Evolutionary conservation across 2,113 vertebrate genomes (phyloP), one percentile per base, ranked within the genome.

Genomic region (Alouatta palliata): DNA sequence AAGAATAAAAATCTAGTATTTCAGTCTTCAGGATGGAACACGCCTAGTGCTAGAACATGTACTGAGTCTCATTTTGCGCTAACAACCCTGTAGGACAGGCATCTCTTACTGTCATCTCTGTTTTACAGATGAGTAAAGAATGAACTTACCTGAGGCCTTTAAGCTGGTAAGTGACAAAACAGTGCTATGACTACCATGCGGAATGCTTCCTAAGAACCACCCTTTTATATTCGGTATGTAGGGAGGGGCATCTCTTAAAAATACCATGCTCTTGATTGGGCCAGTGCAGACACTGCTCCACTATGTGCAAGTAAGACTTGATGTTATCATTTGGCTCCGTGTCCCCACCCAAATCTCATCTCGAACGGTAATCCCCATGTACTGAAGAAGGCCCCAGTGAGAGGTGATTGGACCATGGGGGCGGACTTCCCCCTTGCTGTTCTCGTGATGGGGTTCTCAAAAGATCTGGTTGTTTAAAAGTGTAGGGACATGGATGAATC

Each of bases 71-170:
- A 40, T 16, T 73, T 30, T 54, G 64, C 9, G 30, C 30, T 2
- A n/a, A 27, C 8, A 37, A 40, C 19, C 35, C 7, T 17, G 1
- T 7, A 21, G 5, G 32, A 49, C 27, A 82, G 47, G 21, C 1
- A 2, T 64, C n/a, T n/a, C 12, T 27, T 37, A 40, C 61, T 64
- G 61, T 8, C 30, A 37, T 27, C 25, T 43, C n/a, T 64, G 17
- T n/a, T 73, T 80, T 25, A 52, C 4, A 21, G 81, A 37, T 3
- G 1, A 1, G 2, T 17, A 20, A n/a, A 37, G 49, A 37, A 13
- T 35, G n/a, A 54, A 61, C 35, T 7, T 47, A 2, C n/a, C 5
- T 1, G 0, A 88, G 70, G 37, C 27, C 25, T 5, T 2, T 7
- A 13, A 8, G 45, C 19, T 49, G 35, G 20, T 37, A 16, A 66